A percentile compares a stretch with the other conserved stretches of the same genome.
phyloP scores from a whole-genome alignment of 2,888 invertebrate species.

The Hemicrepidius hirtus region DNA sequence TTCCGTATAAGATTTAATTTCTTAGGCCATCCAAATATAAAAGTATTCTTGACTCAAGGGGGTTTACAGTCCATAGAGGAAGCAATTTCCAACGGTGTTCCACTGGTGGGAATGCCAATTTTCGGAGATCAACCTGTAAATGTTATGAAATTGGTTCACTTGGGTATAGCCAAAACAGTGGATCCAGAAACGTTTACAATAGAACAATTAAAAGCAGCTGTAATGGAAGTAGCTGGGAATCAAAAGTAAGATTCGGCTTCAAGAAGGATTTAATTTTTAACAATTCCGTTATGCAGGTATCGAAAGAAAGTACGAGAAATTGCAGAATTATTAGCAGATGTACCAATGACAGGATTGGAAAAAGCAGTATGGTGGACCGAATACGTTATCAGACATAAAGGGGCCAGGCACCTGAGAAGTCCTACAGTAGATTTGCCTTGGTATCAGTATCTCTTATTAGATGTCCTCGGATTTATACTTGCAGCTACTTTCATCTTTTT shows the following conservation, averaged over 20 bases:
- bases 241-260: conserved; percentile 37
- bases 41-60: conserved; percentile 62
- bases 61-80: conserved; percentile 64
- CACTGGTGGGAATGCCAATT: conserved; percentile 63
- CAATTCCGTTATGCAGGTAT: no score
- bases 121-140: conserved; percentile 64
- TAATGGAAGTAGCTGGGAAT: conserved; percentile 47
- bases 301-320: no score
- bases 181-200: conserved; percentile 49
- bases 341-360: no score
- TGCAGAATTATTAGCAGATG: no score
- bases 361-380: no score
- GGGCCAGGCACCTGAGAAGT: no score
- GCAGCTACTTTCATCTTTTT: no score
- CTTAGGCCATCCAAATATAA: conserved; percentile 63
- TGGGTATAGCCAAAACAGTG: conserved; percentile 56
- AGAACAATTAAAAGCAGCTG: conserved; percentile 34
- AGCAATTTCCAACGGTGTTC: conserved; percentile 60
- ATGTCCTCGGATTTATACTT: no score
- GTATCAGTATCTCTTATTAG: no score
- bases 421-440: no score
- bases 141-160: conserved; percentile 55
- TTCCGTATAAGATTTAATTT: not conserved
- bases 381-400: no score
- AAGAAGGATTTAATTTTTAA: no score